Evolutionary conservation across 2,797 vertebrate species (phyloP).

Genomic region (Alcedo quadribrachys): DNA sequence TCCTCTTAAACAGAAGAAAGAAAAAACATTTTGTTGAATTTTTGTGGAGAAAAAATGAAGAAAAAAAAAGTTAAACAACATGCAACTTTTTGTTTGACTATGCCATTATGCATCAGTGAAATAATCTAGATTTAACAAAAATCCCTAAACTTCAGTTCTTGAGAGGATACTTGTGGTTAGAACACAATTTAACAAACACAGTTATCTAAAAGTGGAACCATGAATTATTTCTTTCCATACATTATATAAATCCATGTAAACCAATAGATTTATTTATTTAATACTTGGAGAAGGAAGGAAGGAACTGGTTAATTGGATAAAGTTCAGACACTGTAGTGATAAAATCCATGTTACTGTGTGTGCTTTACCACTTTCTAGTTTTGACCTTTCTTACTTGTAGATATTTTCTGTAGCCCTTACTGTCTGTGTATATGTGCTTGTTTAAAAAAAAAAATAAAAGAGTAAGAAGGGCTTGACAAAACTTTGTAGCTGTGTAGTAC

Average conservation of each 20-base stretch:
- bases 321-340: not conserved
- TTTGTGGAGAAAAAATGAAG: not conserved
- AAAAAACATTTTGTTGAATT: not conserved
- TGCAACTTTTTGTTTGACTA: not conserved
- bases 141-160: not conserved
- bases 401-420: not conserved
- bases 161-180: not conserved
- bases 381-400: not conserved
- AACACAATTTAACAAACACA: not conserved
- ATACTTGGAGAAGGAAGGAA: not conserved
- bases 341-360: not conserved
- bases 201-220: not conserved
- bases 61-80: not conserved
- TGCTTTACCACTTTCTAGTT: not conserved
- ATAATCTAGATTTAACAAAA: not conserved
- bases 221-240: not conserved
- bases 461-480: not conserved
- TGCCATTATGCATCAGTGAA: not conserved
- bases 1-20: not conserved
- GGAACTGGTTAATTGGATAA: not conserved
- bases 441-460: not conserved
- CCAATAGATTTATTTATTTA: not conserved
- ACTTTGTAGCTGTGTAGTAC: not conserved
- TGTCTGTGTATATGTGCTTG: accelerated
- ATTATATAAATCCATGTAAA: not conserved